Evolutionary conservation across 2,888 invertebrate genomes (phyloP), one percentile per base, ranked within the genome.

Genomic region (Ophion ellenae): DNA sequence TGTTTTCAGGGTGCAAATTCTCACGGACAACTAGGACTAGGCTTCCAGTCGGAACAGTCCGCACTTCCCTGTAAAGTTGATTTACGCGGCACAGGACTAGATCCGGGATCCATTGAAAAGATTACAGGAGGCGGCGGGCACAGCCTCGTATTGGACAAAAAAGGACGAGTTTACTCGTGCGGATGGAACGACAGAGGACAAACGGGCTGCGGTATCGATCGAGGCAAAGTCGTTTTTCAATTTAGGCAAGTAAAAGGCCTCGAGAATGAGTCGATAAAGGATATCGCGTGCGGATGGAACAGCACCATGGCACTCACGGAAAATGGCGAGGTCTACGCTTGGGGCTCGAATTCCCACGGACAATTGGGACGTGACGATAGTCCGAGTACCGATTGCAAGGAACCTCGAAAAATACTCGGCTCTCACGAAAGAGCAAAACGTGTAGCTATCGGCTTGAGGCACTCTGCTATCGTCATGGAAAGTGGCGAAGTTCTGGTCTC

Each of bases 271-370:
- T 92, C 92, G 83, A 95, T 97, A 86, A 95, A 95, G 77, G 95
- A 96, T 88, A 95, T 97, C 83, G 95, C 96, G 57, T 97, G 97
- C 89, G 97, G 97, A n/a, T 97, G 97, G 97, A 97, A 97, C 91
- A 96, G 96, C 88, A 97, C 97, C 81, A 96, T 97, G 88, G 97
- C 96, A 64, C 95, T 97, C 28, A 96, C 97, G 36, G 95, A 96
- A 90, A 95, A 96, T 87, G 96, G 96, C 71, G 95, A 96, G 79
- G 93, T 98, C 2, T 97, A 96, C 94, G 96, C 97, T 2, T 98
- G 98, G 98, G 98, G 98, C 6, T 97, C 97, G 32, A 98, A 98
- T 93, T 95, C 95, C 85, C 96, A 96, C 92, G 97, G 97, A 28
- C 97, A 98, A 92, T 94, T 98, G 78, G 97, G 97, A 9, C 69